Conservation (phyloP, 2,113 vertebrate genomes). For the Lepus europaeus region DNA sequence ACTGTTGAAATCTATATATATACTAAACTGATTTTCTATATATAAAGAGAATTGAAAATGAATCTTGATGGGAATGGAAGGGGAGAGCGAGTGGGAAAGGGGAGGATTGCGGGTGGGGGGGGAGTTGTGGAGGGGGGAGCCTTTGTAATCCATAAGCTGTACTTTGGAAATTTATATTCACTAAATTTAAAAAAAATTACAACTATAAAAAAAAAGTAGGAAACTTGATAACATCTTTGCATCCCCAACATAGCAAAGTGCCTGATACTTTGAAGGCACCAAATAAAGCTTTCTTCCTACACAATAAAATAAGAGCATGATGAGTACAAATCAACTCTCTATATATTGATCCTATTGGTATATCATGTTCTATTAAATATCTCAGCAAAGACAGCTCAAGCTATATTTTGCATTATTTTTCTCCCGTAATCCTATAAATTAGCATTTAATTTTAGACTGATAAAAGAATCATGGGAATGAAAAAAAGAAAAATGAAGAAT, state of each 20-base stretch:
- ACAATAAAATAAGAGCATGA: slow-evolving; percentile 29
- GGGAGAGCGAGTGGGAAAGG: too few species aligned
- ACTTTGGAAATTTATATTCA: too few species aligned
- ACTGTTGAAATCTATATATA: too few species aligned
- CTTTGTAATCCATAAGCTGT: too few species aligned
- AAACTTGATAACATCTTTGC: slow-evolving; percentile 24
- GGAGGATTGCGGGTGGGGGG: too few species aligned
- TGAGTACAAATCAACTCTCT: background rate
- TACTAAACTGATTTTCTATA: too few species aligned
- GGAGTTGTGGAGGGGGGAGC: too few species aligned
- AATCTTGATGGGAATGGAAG: too few species aligned
- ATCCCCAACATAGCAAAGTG: background rate
- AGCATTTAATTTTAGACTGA: slow-evolving; percentile 14
- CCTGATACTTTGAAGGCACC: background rate
- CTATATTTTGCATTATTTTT: background rate
- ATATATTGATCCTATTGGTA: background rate
- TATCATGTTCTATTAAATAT: background rate
- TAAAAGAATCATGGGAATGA: background rate
- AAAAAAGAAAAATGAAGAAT: slow-evolving; percentile 21
- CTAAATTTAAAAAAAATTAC: too few species aligned
- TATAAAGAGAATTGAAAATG: too few species aligned
- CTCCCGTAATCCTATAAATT: background rate
- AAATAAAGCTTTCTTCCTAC: slow-evolving; percentile 24
- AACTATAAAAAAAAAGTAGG: background rate
- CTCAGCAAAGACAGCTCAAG: background rate